Percentiles rank a stretch among this genome's conserved stretches.
phyloP scores from a whole-genome alignment of 2,113 vertebrate species.

The Rhagologus leucostigma region DNA sequence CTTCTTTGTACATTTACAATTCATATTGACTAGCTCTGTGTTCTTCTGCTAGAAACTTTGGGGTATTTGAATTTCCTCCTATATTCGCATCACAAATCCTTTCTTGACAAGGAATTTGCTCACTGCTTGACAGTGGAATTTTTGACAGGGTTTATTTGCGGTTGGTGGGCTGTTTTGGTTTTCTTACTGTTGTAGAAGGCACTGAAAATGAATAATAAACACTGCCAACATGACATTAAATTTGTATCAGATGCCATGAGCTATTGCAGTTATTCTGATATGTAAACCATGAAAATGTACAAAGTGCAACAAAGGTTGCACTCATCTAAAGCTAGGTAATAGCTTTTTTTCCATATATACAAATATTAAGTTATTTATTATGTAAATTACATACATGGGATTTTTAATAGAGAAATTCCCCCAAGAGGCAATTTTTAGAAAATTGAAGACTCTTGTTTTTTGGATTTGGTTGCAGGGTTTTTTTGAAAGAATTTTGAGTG shows the following conservation, averaged over 20 bases:
- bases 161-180: not conserved
- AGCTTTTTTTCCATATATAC: not conserved
- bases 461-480: rapidly evolving
- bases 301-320: not conserved
- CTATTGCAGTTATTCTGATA: not conserved
- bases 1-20: not conserved
- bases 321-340: not conserved
- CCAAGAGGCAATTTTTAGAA: not conserved
- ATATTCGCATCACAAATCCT: not conserved
- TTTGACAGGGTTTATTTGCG: not conserved
- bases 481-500: not conserved
- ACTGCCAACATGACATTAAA: not conserved
- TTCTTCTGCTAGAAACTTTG: not conserved
- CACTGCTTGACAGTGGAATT: not conserved
- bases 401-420: not conserved
- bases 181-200: not conserved
- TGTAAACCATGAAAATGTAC: not conserved
- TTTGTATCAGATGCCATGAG: not conserved
- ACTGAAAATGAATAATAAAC: not conserved
- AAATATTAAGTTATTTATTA: not conserved
- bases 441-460: not conserved
- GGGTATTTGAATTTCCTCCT: not conserved
- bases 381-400: not conserved
- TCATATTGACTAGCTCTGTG: not conserved
- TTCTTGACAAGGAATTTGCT: not conserved